Evolutionary conservation across 2,113 vertebrate species (phyloP), one percentile per base, ranked within the genome.

Genomic region (Myotis lucifugus): DNA sequence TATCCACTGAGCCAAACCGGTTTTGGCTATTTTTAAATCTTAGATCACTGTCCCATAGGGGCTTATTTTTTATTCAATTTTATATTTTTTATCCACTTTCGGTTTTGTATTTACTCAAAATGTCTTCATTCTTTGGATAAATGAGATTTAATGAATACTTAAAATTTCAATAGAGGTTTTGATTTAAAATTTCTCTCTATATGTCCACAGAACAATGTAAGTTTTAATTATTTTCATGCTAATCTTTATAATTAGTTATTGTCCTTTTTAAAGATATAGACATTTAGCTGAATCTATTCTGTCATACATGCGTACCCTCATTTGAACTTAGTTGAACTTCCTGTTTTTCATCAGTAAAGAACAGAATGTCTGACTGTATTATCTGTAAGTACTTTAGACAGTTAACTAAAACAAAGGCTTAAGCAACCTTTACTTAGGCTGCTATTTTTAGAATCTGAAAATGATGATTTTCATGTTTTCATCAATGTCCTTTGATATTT

Each of bases 241-340:
- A 67, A 86, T 85, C 23, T 81, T 88, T 88, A 61, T 87, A 86
- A 72, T 83, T 6, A 46, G 17, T 59, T 54, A 64, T 56, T 82
- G 9, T 21, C 27, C 5, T 52, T 52, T 40, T 46, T 64, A 79
- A 50, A 81, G 21, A 79, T 8, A 46, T 21, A 69, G 19, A 2
- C 37, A 64, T 78, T 48, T 74, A 42, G 12, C 8, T 85, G 21
- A 82, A 85, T 56, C 67, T 42, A 10, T 8, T 93, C 40, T 85
- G 32, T 18, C 18, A 19, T 48, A 14, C 17, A 34, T 34, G 7
- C 4, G 34, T 19, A 42, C 5, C 9, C 34, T 27, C 52, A 48
- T 88, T 76, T 84, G 66, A 95, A 93, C 67, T 85, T 88, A 61
- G 27, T 34, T 79, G 34, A 85, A 87, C 37, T 93, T 93, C 42